Evolutionary conservation across 2,888 invertebrate species (phyloP).

Genomic region (Sussaba pulchella): DNA sequence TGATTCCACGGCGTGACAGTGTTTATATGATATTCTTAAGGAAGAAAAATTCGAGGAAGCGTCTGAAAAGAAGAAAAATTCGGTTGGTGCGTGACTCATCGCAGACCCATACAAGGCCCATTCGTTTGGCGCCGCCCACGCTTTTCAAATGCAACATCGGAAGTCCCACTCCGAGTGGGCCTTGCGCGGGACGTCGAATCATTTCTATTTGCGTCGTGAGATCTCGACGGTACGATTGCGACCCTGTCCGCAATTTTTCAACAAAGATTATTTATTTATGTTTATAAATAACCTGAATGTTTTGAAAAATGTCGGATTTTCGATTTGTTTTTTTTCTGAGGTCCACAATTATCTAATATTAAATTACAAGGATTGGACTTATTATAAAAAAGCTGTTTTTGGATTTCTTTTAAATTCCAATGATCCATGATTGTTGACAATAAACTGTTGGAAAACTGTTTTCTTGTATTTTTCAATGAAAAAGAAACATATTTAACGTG

Average conservation of each 20-base stretch:
- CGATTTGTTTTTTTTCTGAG: too few species aligned
- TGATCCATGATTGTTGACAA: too few species aligned
- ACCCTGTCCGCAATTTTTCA: not conserved
- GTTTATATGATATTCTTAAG: too few species aligned
- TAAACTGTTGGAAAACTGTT: too few species aligned
- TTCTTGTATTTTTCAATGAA: too few species aligned
- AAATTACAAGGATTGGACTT: too few species aligned
- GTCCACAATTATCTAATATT: too few species aligned
- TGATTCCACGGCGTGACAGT: too few species aligned
- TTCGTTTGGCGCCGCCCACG: slow-evolving; percentile 30
- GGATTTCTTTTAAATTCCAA: too few species aligned
- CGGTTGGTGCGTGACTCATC: slow-evolving; percentile 70
- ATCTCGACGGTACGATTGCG: not conserved
- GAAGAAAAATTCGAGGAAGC: not conserved
- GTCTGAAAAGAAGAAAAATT: not conserved
- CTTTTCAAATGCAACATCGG: slow-evolving; percentile 23
- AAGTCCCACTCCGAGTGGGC: slow-evolving; percentile 1
- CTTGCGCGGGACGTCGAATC: slow-evolving; percentile 8
- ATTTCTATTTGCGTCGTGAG: slow-evolving; percentile 26
- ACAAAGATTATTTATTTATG: not conserved
- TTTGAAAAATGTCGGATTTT: too few species aligned
- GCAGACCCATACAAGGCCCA: slow-evolving; percentile 61
- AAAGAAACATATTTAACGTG: too few species aligned
- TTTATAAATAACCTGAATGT: not conserved
- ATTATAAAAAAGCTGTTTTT: too few species aligned